Conservation (phyloP, 1,140 invertebrate genomes). For the Diprion similis region DNA sequence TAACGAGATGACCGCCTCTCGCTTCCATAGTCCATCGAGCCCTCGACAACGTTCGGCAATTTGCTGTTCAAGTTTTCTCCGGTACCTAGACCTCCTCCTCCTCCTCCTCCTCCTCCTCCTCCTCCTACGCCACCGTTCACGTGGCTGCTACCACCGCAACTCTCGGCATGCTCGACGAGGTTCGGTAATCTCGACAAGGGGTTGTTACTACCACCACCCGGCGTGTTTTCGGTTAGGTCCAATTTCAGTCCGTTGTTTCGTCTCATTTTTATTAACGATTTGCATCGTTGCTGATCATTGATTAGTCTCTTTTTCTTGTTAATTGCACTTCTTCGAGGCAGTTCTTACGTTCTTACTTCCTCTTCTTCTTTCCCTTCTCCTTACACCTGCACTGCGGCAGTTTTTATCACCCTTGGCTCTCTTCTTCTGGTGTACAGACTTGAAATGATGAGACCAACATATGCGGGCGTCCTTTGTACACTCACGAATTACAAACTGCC, state of each 20-base stretch:
- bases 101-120: too few species aligned
- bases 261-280: constrained; percentile 54
- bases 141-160: constrained; percentile 33
- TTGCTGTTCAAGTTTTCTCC: constrained; percentile 61
- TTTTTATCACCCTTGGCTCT: background rate
- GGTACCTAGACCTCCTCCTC: background rate
- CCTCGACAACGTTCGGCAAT: constrained; percentile 61
- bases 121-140: constrained; percentile 28
- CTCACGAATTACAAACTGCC: background rate
- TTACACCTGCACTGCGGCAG: background rate
- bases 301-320: too few species aligned
- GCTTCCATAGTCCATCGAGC: constrained; percentile 69
- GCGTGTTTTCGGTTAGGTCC: constrained; percentile 58
- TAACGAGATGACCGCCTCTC: constrained; percentile 62
- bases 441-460: background rate
- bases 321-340: too few species aligned
- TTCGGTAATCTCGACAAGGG: constrained; percentile 53
- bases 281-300: constrained; percentile 36
- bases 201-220: constrained; percentile 44
- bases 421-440: too few species aligned
- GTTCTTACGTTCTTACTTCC: background rate
- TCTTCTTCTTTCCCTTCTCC: background rate
- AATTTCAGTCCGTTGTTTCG: constrained; percentile 58
- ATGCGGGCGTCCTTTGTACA: background rate
- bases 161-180: constrained; percentile 58